These are phyloP conservation scores for Prosapia bicincta DNA, from an alignment of 2,888 invertebrate species.

Conservation along the genomic window DNA sequence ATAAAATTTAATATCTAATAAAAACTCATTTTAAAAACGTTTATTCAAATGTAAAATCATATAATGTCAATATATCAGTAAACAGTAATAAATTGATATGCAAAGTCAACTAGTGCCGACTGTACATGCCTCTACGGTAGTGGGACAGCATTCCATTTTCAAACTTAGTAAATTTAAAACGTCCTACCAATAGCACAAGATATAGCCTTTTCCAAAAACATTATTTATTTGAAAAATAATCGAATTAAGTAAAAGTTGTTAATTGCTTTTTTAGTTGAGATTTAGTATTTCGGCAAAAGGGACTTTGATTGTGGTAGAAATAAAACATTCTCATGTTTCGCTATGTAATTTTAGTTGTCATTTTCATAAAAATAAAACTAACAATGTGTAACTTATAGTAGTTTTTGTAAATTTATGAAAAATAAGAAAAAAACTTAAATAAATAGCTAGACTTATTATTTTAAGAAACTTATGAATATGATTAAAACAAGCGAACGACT, in stretches of 20 bases:
- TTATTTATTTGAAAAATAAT: neutral
- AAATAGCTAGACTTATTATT: too few species aligned
- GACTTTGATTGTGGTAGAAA: too few species aligned
- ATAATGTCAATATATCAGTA: neutral
- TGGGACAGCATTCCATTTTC: constrained; percentile 27
- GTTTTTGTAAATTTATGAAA: too few species aligned
- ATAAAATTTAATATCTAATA: neutral
- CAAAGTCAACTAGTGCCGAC: constrained; percentile 2
- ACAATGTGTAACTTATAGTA: too few species aligned
- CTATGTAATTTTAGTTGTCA: too few species aligned
- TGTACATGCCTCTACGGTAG: constrained; percentile 23
- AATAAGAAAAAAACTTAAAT: too few species aligned
- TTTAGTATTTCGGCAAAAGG: too few species aligned
- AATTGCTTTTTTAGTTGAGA: too few species aligned
- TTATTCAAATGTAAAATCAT: neutral
- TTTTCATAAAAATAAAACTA: too few species aligned
- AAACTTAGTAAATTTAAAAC: constrained; percentile 26
- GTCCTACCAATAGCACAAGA: constrained; percentile 4
- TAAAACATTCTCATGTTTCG: too few species aligned
- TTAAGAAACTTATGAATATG: too few species aligned
- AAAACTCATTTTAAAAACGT: neutral
- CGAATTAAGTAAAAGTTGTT: neutral
- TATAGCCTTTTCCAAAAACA: constrained; percentile 19
- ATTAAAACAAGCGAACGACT: too few species aligned
- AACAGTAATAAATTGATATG: neutral